phyloP scores from a whole-genome alignment of 2,888 invertebrate species.

The Drosophila longiperda region DNA sequence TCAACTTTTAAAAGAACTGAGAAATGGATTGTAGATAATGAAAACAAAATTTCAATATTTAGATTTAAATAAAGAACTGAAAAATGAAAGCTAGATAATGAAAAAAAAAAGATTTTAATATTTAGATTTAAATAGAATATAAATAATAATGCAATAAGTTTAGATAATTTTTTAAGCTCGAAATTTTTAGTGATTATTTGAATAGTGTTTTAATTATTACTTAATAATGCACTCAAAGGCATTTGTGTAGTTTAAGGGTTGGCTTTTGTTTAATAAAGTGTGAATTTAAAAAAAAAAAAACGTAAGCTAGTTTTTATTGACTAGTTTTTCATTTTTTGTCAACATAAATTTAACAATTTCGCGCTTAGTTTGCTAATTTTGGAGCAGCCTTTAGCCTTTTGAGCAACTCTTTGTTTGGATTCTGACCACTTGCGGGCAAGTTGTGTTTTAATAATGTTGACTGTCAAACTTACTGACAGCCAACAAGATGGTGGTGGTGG shows the following conservation, averaged over 20 bases:
- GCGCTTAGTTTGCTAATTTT: not conserved
- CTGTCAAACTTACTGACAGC: conserved; percentile 41
- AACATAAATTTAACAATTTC: conserved; percentile 1
- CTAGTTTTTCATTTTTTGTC: not conserved
- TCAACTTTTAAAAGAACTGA: not conserved
- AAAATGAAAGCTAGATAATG: not conserved
- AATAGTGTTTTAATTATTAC: not conserved
- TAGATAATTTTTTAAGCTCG: not conserved
- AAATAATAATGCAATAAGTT: not conserved
- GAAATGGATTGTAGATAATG: not conserved
- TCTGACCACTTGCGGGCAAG: conserved; percentile 14
- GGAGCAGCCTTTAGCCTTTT: not conserved
- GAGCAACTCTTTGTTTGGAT: conserved; percentile 11
- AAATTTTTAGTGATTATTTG: not conserved
- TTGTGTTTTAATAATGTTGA: conserved; percentile 48
- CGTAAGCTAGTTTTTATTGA: not conserved
- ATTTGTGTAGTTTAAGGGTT: not conserved
- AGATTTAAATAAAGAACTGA: not conserved
- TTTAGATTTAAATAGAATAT: not conserved
- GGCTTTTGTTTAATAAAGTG: not conserved
- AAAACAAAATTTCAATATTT: not conserved
- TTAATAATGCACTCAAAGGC: not conserved
- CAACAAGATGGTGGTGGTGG: not conserved
- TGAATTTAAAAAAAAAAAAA: not conserved
- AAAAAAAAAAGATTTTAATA: not conserved